Conservation (phyloP, 1,140 invertebrate genomes). For the Oryzaephilus surinamensis region DNA sequence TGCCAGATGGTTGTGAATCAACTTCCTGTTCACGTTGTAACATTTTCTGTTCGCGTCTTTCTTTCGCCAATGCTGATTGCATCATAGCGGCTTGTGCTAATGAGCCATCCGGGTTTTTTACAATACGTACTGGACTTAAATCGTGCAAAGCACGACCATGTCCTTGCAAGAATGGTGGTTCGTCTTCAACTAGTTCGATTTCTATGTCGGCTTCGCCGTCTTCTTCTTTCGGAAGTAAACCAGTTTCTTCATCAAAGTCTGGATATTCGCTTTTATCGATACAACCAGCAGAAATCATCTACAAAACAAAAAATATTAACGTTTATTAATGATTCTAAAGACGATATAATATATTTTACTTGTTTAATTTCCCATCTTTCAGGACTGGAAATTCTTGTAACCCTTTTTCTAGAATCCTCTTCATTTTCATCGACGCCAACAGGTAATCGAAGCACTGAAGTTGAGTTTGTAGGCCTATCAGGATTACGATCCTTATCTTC, state of each 20-base stretch:
- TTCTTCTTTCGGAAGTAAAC: constrained; percentile 75
- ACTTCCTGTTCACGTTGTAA: constrained; percentile 83
- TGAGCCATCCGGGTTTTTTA: constrained; percentile 98
- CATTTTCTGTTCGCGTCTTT: constrained; percentile 90
- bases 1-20: constrained; percentile 68
- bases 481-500: constrained; percentile 72
- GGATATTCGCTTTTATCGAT: constrained; percentile 80
- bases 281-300: constrained; percentile 79
- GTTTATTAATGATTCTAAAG: not conserved
- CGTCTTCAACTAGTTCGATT: constrained; percentile 98
- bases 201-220: constrained; percentile 96
- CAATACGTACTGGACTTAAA: constrained; percentile 89
- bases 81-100: constrained; percentile 98
- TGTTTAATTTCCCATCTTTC: constrained; percentile 86
- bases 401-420: constrained; percentile 66
- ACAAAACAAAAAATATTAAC: constrained; percentile 32
- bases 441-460: constrained; percentile 58
- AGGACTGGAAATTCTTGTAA: constrained; percentile 90
- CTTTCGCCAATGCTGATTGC: constrained; percentile 96
- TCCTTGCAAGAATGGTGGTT: constrained; percentile 89
- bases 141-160: constrained; percentile 84
- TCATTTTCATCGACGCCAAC: constrained; percentile 58
- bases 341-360: no score
- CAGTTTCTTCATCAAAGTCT: constrained; percentile 86
- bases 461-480: constrained; percentile 56